These are phyloP conservation scores for Pyrrhosoma nymphula DNA, from an alignment of 2,888 invertebrate genomes.

Conservation along the genomic window DNA sequence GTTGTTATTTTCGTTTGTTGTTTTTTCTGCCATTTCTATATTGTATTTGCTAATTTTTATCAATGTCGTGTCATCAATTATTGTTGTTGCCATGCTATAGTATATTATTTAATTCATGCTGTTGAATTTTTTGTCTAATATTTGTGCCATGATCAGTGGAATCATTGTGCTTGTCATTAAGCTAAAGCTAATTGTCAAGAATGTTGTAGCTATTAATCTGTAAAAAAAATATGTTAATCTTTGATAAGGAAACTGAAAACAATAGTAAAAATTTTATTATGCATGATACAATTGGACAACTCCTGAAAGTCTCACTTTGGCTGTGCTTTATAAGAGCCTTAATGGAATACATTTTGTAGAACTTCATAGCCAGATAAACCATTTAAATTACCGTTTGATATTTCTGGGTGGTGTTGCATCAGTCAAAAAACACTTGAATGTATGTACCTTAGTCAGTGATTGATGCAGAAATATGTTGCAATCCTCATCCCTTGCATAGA, in stretches of 20 bases:
- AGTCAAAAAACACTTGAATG: neutral
- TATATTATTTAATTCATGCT: neutral
- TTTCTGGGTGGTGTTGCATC: neutral
- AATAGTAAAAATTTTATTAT: neutral
- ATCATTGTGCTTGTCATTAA: neutral
- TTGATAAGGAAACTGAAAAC: neutral
- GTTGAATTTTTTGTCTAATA: too few relatives aligned
- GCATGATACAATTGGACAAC: neutral
- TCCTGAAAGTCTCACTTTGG: neutral
- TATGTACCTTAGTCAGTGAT: neutral
- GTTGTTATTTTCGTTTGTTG: neutral
- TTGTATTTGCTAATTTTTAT: neutral
- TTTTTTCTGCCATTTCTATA: neutral
- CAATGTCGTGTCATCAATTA: neutral
- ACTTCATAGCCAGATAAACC: neutral
- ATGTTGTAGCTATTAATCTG: neutral
- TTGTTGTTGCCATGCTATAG: neutral
- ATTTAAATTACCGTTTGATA: neutral
- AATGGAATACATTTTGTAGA: neutral
- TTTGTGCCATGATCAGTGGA: neutral
- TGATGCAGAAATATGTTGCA: neutral
- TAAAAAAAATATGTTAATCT: too few relatives aligned
- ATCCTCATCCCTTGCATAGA: neutral
- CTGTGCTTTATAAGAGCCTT: conserved; percentile 10
- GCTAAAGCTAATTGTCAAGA: neutral